Percentiles rank a stretch among this genome's conserved stretches.
These are phyloP conservation scores for Eulemur albifrons DNA, from an alignment of 2,797 vertebrate genomes.

Conservation along the genomic window DNA sequence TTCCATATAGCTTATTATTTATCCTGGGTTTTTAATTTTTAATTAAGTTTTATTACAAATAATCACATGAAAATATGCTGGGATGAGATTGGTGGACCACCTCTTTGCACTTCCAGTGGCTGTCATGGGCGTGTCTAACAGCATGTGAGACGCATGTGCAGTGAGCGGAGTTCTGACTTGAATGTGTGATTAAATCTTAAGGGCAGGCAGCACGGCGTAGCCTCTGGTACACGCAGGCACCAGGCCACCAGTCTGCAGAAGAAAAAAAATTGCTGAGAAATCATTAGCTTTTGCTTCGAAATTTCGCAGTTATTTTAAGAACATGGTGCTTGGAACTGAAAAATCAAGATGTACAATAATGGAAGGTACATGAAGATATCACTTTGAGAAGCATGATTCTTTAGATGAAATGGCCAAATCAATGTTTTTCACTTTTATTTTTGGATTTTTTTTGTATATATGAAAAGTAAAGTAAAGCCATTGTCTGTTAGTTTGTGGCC, in stretches of 20 bases:
- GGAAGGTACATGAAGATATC: not conserved
- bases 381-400: not conserved
- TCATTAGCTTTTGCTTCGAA: not conserved
- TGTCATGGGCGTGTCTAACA: not conserved
- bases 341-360: not conserved
- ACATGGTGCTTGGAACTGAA: not conserved
- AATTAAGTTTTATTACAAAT: not conserved
- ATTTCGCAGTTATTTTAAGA: not conserved
- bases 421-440: not conserved
- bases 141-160: not conserved
- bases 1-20: not conserved
- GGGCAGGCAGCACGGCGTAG: accelerated
- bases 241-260: no score
- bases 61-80: no score
- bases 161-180: not conserved
- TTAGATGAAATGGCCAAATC: not conserved
- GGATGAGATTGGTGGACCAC: no score
- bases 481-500: not conserved
- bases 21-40: not conserved
- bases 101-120: not conserved
- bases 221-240: not conserved
- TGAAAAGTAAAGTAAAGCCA: not conserved
- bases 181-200: not conserved
- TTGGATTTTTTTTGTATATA: not conserved
- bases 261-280: not conserved